A percentile compares a stretch with the other conserved stretches of the same genome.
Evolutionary conservation across 2,113 vertebrate genomes (phyloP).

Genomic region (Polypterus senegalus): DNA sequence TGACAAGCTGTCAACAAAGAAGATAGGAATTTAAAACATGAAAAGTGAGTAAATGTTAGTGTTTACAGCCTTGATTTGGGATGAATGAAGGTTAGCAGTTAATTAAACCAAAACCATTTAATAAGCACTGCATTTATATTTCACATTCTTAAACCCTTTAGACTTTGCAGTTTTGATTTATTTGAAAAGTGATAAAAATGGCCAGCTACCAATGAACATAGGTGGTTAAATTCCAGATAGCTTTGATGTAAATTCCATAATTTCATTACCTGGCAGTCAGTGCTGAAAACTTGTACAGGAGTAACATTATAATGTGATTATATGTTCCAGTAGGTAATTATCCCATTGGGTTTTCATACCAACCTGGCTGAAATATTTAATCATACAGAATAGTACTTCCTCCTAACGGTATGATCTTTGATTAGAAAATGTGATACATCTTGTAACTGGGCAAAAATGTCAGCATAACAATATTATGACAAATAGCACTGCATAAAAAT

Average conservation of each 20-base stretch:
- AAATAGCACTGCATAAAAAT: background rate
- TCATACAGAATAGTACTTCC: background rate
- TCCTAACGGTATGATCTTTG: background rate
- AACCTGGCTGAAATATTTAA: constrained; percentile 2
- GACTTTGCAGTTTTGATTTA: no score
- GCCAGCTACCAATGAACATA: no score
- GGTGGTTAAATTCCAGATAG: background rate
- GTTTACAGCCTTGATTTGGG: no score
- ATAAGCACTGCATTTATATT: no score
- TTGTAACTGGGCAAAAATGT: background rate
- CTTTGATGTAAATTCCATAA: background rate
- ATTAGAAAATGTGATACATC: constrained; percentile 1
- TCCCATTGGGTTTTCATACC: background rate
- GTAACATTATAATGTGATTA: background rate
- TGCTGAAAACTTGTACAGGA: background rate
- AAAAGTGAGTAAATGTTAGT: no score
- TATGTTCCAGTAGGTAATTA: background rate
- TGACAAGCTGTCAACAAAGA: no score
- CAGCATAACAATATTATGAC: constrained; percentile 1
- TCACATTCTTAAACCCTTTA: no score
- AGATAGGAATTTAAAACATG: no score
- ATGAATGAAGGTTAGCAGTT: no score
- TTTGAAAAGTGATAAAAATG: no score
- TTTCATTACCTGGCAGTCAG: background rate
- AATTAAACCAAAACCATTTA: no score